Conservation (phyloP, 2,888 invertebrate genomes). For the Pristionchus fissidentatus region DNA sequence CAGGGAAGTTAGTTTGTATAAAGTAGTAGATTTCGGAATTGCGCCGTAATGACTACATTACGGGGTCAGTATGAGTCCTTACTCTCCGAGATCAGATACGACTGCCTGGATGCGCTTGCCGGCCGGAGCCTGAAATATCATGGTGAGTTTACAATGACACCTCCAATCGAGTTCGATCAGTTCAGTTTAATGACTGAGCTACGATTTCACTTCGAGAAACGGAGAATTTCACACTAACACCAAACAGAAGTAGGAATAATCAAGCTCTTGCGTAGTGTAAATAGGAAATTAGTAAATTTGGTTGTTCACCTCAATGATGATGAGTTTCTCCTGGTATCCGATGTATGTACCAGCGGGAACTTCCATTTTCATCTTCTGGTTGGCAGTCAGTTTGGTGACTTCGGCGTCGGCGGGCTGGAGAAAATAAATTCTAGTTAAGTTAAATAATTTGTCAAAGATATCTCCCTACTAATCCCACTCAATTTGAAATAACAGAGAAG, state of each 20-base stretch:
- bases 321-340: not conserved
- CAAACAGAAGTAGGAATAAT: too few relatives aligned
- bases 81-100: not conserved
- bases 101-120: not conserved
- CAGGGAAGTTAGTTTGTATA: too few relatives aligned
- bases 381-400: not conserved
- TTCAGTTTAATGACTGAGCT: too few relatives aligned
- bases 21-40: too few relatives aligned
- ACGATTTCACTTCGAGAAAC: not conserved
- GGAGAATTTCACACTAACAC: not conserved
- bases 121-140: not conserved
- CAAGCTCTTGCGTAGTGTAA: too few relatives aligned
- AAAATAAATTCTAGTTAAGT: not conserved
- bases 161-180: too few relatives aligned
- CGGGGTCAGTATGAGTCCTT: too few relatives aligned
- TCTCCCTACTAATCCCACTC: not conserved
- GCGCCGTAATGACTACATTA: too few relatives aligned
- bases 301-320: not conserved
- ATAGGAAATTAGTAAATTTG: too few relatives aligned
- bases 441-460: not conserved
- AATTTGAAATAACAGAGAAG: too few relatives aligned
- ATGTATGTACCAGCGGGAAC: not conserved
- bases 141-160: too few relatives aligned
- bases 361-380: not conserved
- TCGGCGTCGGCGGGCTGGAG: not conserved